Percentiles rank a stretch among this genome's conserved stretches.
Conservation (phyloP, 2,888 invertebrate genomes). For the Megamerina dolium region DNA sequence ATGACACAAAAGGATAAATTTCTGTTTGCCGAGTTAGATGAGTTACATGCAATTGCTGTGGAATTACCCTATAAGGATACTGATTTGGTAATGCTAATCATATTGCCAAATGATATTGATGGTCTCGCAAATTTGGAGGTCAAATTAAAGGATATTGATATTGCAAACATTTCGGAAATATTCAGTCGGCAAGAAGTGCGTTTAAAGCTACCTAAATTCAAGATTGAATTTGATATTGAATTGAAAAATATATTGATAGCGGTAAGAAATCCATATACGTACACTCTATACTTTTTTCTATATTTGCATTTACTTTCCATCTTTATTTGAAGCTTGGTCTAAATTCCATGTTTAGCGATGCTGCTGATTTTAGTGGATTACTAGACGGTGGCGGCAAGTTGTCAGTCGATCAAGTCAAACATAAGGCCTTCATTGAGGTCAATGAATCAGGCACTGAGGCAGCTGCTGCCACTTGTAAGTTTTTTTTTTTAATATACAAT, state of each 20-base stretch:
- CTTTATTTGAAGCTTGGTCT: too few relatives aligned
- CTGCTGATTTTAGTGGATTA: too few relatives aligned
- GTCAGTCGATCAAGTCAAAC: too few relatives aligned
- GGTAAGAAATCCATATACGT: too few relatives aligned
- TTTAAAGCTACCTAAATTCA: slow-evolving; percentile 51
- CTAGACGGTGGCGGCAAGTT: too few relatives aligned
- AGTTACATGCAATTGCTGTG: slow-evolving; percentile 43
- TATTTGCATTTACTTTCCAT: too few relatives aligned
- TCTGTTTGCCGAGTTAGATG: slow-evolving; percentile 24
- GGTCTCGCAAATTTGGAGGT: slow-evolving; percentile 60
- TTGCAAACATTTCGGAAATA: slow-evolving; percentile 55
- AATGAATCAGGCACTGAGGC: too few relatives aligned
- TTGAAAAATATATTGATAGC: slow-evolving; percentile 55
- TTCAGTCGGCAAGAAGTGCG: slow-evolving; percentile 40
- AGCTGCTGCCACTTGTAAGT: too few relatives aligned
- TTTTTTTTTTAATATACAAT: too few relatives aligned
- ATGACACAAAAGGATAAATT: slow-evolving; percentile 54
- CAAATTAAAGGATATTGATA: slow-evolving; percentile 55
- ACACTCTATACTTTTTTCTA: too few relatives aligned
- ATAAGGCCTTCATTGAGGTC: too few relatives aligned
- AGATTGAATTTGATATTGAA: slow-evolving; percentile 64
- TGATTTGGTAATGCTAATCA: slow-evolving; percentile 67
- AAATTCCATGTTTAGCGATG: too few relatives aligned
- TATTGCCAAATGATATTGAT: slow-evolving; percentile 63
- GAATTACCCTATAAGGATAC: slow-evolving; percentile 66